Percentiles rank a stretch among this genome's conserved stretches.
These are phyloP conservation scores for Oxyruncus cristatus DNA, from an alignment of 2,113 vertebrate genomes.

Conservation along the genomic window DNA sequence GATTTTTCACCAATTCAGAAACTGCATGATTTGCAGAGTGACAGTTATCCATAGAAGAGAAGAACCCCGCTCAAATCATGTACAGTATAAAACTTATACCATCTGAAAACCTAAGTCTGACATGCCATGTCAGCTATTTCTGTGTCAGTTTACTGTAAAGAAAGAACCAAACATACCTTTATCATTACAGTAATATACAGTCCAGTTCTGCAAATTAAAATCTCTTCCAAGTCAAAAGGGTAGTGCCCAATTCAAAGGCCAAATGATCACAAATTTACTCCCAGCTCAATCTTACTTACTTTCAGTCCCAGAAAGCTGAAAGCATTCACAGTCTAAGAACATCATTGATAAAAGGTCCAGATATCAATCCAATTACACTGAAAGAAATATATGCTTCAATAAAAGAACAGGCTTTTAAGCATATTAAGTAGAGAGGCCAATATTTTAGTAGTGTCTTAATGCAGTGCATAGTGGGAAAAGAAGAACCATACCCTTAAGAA, in stretches of 20 bases:
- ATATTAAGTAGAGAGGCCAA: neutral
- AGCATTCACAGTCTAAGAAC: neutral
- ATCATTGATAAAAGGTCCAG: neutral
- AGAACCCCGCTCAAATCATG: neutral
- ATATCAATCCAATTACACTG: neutral
- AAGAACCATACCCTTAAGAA: neutral
- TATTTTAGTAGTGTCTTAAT: neutral
- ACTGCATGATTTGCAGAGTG: neutral
- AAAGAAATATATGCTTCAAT: neutral
- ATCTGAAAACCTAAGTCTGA: neutral
- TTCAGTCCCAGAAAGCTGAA: neutral
- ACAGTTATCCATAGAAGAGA: neutral
- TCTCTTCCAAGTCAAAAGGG: neutral
- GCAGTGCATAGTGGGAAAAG: neutral
- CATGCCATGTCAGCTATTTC: neutral
- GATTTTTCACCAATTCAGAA: neutral
- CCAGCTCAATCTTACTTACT: neutral
- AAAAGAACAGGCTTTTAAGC: neutral
- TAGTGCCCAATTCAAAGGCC: neutral
- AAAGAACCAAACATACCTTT: neutral
- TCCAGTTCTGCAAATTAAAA: neutral
- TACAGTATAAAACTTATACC: neutral
- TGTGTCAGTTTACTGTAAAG: neutral
- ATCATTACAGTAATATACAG: neutral
- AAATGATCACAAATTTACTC: neutral